These are phyloP conservation scores for Andrena minutula DNA, from an alignment of 2,888 invertebrate species.

Conservation along the genomic window DNA sequence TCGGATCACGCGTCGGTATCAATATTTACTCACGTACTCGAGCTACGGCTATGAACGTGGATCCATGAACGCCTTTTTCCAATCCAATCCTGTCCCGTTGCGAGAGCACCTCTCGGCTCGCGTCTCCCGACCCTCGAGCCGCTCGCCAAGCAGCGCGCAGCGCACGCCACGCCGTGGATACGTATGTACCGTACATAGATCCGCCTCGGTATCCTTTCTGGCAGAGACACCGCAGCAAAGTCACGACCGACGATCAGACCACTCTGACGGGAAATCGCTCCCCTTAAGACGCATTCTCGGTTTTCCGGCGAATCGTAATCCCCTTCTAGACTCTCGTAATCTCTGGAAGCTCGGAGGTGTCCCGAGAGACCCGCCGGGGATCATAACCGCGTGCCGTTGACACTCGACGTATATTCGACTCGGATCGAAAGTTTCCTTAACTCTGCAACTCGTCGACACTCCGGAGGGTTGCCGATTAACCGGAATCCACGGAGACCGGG, in stretches of 20 bases:
- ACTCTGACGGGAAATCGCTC: too few relatives aligned
- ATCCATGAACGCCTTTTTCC: slow-evolving; percentile 48
- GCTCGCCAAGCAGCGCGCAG: too few relatives aligned
- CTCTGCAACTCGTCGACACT: slow-evolving; percentile 36
- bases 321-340: slow-evolving; percentile 53
- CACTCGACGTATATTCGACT: slow-evolving; percentile 51
- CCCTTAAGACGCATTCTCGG: slow-evolving; percentile 39
- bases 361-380: slow-evolving; percentile 46
- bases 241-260: too few relatives aligned
- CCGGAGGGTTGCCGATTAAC: slow-evolving; percentile 43
- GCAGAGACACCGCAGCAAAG: too few relatives aligned
- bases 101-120: slow-evolving; percentile 14
- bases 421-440: slow-evolving; percentile 55
- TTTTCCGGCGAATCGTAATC: slow-evolving; percentile 54
- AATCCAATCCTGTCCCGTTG: slow-evolving; percentile 24
- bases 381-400: slow-evolving; percentile 41
- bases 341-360: slow-evolving; percentile 37
- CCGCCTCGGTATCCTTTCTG: too few relatives aligned
- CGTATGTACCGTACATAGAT: too few relatives aligned
- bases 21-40: slow-evolving; percentile 65
- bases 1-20: slow-evolving; percentile 58
- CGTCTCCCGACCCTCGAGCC: too few relatives aligned
- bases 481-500: slow-evolving; percentile 17
- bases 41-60: slow-evolving; percentile 51
- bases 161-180: too few relatives aligned